A percentile compares a stretch with the other conserved stretches of the same genome.
Evolutionary conservation across 2,888 invertebrate genomes (phyloP).

Genomic region (Pogonocherus hispidulus): DNA sequence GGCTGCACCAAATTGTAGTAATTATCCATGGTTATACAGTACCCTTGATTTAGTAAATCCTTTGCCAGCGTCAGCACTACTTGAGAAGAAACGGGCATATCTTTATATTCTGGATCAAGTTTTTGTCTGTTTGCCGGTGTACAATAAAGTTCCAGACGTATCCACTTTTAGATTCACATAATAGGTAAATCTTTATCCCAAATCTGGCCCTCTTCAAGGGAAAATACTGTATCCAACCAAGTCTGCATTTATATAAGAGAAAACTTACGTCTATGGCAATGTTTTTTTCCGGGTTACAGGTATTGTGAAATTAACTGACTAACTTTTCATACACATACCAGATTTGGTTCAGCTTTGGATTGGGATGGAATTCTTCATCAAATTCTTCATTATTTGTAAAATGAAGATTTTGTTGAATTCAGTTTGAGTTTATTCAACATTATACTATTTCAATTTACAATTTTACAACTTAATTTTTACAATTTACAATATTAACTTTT

Average conservation of each 20-base stretch:
- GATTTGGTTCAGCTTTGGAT: constrained; percentile 46
- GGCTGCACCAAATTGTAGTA: background rate
- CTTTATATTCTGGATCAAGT: background rate
- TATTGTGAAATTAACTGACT: constrained; percentile 32
- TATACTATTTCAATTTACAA: no score
- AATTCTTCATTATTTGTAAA: constrained; percentile 34
- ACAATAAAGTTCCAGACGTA: constrained; percentile 54
- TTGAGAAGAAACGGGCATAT: constrained; percentile 35
- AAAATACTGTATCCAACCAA: constrained; percentile 58
- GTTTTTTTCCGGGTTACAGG: constrained; percentile 43
- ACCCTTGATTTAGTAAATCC: constrained; percentile 48
- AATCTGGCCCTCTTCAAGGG: constrained; percentile 56
- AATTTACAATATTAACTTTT: no score
- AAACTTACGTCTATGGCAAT: constrained; percentile 55
- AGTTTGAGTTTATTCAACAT: no score
- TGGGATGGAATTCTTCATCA: constrained; percentile 33
- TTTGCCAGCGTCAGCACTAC: constrained; percentile 49
- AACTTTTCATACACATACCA: constrained; percentile 37
- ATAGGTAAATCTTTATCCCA: constrained; percentile 56
- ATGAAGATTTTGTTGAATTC: no score
- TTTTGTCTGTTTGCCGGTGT: constrained; percentile 52
- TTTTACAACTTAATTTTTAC: no score
- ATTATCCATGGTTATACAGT: constrained; percentile 35
- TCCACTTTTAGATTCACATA: constrained; percentile 57
- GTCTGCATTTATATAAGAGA: constrained; percentile 54